Percentiles rank a stretch among this genome's conserved stretches.
These are phyloP conservation scores for Melanotaenia boesemani DNA, from an alignment of 2,797 vertebrate genomes.

Conservation along the genomic window DNA sequence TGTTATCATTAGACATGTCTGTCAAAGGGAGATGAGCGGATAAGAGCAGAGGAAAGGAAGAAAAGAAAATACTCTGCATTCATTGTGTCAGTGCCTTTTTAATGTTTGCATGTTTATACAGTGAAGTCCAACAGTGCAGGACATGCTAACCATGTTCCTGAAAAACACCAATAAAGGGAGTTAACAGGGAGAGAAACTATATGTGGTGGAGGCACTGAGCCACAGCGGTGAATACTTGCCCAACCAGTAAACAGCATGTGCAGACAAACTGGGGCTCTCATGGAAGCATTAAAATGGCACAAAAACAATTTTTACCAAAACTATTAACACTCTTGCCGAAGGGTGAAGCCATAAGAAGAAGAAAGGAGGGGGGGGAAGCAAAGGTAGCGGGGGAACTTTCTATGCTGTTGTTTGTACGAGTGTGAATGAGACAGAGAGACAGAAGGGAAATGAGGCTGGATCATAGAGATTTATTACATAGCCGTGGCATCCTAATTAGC, in stretches of 20 bases:
- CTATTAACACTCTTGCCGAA: conserved; percentile 48
- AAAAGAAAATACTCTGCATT: conserved; percentile 56
- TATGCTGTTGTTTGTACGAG: conserved; percentile 44
- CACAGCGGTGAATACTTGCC: conserved; percentile 45
- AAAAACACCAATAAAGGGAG: conserved; percentile 77
- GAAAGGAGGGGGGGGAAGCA: background rate
- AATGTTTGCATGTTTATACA: conserved; percentile 38
- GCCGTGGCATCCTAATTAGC: conserved; percentile 92
- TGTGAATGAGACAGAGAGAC: conserved; percentile 75
- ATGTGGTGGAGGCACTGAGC: conserved; percentile 47
- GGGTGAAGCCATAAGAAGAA: conserved; percentile 48
- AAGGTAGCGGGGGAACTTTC: conserved; percentile 56
- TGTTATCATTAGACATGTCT: conserved; percentile 80
- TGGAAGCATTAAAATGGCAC: conserved; percentile 37
- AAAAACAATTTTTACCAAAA: conserved; percentile 60
- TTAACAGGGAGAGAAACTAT: conserved; percentile 74
- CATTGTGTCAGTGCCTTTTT: conserved; percentile 32
- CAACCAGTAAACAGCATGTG: conserved; percentile 63
- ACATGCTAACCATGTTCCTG: conserved; percentile 58
- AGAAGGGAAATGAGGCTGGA: conserved; percentile 80
- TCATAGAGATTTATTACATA: conserved; percentile 96
- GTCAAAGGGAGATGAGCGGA: conserved; percentile 75
- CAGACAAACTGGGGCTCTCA: conserved; percentile 39
- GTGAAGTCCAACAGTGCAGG: conserved; percentile 25
- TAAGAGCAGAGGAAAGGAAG: conserved; percentile 44